phyloP scores from a whole-genome alignment of 2,797 vertebrate species.

The Phataginus tricuspis region DNA sequence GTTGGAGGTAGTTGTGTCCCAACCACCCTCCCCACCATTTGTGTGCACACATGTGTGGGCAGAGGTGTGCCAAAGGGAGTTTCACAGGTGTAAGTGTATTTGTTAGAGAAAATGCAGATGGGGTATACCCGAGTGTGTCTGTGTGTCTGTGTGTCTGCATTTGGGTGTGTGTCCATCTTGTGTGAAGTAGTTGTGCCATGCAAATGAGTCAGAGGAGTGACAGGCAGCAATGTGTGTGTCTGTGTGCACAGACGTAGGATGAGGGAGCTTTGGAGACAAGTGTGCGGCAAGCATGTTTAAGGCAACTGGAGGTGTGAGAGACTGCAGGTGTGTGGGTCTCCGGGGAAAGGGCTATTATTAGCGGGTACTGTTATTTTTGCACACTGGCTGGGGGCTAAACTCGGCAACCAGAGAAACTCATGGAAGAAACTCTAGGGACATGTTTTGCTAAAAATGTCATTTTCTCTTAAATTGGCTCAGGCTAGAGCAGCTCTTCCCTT shows the following conservation, averaged over 20 bases:
- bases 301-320: not conserved
- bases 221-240: not conserved
- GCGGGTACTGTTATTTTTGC: slow-evolving; percentile 54
- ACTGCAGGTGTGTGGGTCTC: not conserved
- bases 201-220: not conserved
- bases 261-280: not conserved
- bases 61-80: not conserved
- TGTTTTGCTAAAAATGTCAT: slow-evolving; percentile 68
- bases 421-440: slow-evolving; percentile 62
- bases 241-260: not conserved
- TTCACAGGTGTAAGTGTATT: not conserved
- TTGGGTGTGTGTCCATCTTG: not conserved
- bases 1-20: not conserved
- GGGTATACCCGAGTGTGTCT: not conserved
- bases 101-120: not conserved
- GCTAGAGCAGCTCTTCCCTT: not conserved
- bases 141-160: not conserved
- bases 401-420: slow-evolving; percentile 62
- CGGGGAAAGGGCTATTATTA: slow-evolving; percentile 55
- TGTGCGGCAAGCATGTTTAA: not conserved
- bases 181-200: not conserved
- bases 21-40: not conserved
- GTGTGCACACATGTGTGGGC: not conserved
- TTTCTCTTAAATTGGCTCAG: slow-evolving; percentile 54
- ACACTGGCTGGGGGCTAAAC: slow-evolving; percentile 48